Conservation (phyloP, 1,140 invertebrate species). For the Drosophila kohkoa region DNA sequence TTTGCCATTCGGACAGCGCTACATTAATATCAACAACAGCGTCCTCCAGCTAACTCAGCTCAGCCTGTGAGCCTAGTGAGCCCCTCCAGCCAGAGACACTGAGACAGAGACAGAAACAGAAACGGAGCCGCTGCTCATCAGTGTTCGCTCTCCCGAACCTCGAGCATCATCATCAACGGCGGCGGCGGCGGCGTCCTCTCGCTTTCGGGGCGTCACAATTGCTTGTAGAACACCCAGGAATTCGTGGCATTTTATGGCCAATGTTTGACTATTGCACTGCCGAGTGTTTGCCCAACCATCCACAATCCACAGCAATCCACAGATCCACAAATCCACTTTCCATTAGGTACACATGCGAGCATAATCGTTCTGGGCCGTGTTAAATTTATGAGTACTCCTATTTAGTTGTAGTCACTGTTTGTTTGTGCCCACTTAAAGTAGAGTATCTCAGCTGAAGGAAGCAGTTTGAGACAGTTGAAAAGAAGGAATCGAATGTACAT, state of each 20-base stretch:
- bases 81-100: not conserved
- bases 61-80: constrained; percentile 8
- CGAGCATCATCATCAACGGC: constrained; percentile 38
- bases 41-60: constrained; percentile 25
- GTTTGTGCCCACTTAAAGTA: not conserved
- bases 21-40: constrained; percentile 83
- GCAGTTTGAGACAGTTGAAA: not conserved
- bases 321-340: constrained; percentile 53
- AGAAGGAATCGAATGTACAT: too few relatives aligned
- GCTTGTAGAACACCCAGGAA: constrained; percentile 72
- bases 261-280: constrained; percentile 54
- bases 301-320: constrained; percentile 40
- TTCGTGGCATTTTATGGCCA: constrained; percentile 60
- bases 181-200: constrained; percentile 44
- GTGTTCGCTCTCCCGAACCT: constrained; percentile 19
- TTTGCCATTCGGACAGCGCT: constrained; percentile 83
- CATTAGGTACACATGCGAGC: constrained; percentile 51
- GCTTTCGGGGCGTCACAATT: constrained; percentile 76
- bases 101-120: not conserved
- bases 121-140: constrained; percentile 49
- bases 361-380: constrained; percentile 50
- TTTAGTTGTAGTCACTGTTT: constrained; percentile 51
- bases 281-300: constrained; percentile 69
- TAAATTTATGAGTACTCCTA: constrained; percentile 55
- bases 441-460: not conserved